Base-by-base conservation (phyloP, 2,888 invertebrate genomes). In the Agapetus fuscipes region DNA sequence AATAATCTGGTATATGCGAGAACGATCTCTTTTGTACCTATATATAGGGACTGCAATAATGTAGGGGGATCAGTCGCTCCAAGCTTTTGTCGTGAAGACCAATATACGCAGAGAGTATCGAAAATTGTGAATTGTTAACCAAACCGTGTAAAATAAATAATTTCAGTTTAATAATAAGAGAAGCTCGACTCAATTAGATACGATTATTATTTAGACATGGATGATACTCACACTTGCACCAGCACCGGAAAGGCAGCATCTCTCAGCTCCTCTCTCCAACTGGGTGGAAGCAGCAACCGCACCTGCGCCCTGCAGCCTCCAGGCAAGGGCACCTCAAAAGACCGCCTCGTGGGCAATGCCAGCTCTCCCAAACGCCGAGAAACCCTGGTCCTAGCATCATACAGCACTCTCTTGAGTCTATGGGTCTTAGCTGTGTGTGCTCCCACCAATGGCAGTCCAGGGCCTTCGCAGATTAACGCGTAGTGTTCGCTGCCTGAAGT, bases 271-370 rank as follows among this genome's bases (percentile, higher is more conserved):
- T 84, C 85, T 27, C 87, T 74, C 82, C 91, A 85, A 41, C 84
- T 83, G 1, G 93, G 91, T 16, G 95, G 95, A 53, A 93, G 66
- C 36, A 88, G 66, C 48, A 95, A 66, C 62, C 89, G 87, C 31
- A 89, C 91, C 57, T 88, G 82, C n/a, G 90, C 89, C 55, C 77
- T 74, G 58, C 81, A 83, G 39, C 90, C 91, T 60, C 87, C 86
- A 39, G 85, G 78, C 53, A 91, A 69, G 53, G 84, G 79, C 55
- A 94, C 85, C 68, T 89, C 85, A 56, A 89, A 83, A 53, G 82
- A 88, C 54, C 80, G 74, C 54, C 81, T 77, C 50, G 76, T 80
- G 30, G 94, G 94, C 57, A 93, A 64, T 31, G 93, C 91, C 53
- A 89, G 70, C 59, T 83, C 76, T 48, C 79, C 76, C 39, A 88